Conservation (phyloP, 2,888 invertebrate genomes). For the Pristionchus exspectatus region DNA sequence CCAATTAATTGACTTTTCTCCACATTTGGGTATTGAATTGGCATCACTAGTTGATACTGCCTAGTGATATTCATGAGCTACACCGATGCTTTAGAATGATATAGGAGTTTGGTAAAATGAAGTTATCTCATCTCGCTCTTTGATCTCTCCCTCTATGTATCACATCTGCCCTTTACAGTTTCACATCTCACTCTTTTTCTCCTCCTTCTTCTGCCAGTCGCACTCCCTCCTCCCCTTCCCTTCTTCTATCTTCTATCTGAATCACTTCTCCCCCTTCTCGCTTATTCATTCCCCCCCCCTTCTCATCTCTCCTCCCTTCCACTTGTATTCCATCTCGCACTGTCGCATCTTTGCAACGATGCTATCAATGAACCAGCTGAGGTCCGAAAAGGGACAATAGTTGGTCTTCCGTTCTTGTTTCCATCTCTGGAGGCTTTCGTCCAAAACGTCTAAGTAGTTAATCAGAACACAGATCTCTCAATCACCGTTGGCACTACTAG, state of each 20-base stretch:
- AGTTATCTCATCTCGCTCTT: neutral
- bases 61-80: too few species aligned
- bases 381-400: too few species aligned
- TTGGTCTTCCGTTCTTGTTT: neutral
- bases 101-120: neutral
- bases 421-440: too few species aligned
- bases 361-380: too few species aligned
- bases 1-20: too few species aligned
- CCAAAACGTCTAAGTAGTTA: too few species aligned
- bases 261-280: slow-evolving; percentile 1
- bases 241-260: neutral
- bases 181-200: neutral
- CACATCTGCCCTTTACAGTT: neutral
- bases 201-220: neutral
- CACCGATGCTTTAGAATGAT: neutral
- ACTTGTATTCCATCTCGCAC: neutral
- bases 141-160: neutral
- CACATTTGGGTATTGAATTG: too few species aligned
- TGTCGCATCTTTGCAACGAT: neutral
- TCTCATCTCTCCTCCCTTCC: slow-evolving; percentile 15
- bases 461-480: too few species aligned
- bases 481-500: too few species aligned
- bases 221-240: neutral
- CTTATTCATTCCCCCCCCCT: slow-evolving; percentile 13
- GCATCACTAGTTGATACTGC: too few species aligned